phyloP scores from a whole-genome alignment of 2,888 invertebrate genomes.

The Limnephilus lunatus region DNA sequence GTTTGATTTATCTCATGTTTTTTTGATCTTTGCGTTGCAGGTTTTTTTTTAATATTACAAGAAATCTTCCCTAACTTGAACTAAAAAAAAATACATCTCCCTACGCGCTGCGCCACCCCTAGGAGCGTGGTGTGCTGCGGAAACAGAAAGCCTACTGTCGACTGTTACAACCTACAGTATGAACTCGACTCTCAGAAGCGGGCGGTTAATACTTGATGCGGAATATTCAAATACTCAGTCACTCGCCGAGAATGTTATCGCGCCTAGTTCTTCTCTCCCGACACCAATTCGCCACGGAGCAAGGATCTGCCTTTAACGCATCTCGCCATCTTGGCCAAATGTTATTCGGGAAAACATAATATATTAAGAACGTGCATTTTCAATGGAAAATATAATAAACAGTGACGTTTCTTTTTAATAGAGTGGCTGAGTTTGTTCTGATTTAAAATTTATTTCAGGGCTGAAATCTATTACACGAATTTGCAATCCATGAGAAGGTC shows the following conservation, averaged over 20 bases:
- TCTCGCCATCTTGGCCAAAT: conserved; percentile 9
- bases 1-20: too few species aligned
- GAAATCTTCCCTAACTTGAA: not conserved
- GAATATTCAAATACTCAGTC: conserved; percentile 23
- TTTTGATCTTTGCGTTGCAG: not conserved
- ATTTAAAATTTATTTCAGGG: too few species aligned
- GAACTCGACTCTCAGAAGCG: not conserved
- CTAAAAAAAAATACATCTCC: not conserved
- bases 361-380: not conserved
- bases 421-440: not conserved
- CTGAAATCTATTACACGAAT: too few species aligned
- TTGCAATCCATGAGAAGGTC: too few species aligned
- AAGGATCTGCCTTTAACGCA: conserved; percentile 6
- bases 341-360: conserved; percentile 3
- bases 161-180: not conserved
- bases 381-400: not conserved
- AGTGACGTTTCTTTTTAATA: not conserved
- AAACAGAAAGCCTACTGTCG: not conserved
- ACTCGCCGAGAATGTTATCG: conserved; percentile 8
- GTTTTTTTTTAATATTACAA: not conserved
- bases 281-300: conserved; percentile 29
- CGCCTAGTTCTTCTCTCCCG: conserved; percentile 12
- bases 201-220: conserved; percentile 21
- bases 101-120: not conserved
- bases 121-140: not conserved